Evolutionary conservation across 92 coral and sea anemone species (phyloP), one percentile per base, ranked within the genome.

Genomic region (Bergia sp.): DNA sequence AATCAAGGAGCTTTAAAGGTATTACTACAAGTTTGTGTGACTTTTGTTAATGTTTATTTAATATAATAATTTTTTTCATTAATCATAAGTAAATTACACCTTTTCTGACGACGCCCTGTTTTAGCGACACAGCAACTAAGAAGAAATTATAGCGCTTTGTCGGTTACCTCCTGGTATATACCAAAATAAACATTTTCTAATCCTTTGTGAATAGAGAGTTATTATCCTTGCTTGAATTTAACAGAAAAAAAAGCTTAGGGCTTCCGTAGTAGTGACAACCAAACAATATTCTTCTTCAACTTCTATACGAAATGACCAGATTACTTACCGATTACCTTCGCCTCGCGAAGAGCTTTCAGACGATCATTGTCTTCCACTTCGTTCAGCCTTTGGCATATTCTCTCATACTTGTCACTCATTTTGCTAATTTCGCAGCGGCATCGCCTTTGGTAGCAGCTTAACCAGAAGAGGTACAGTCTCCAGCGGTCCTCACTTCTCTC

Each of bases 251-350:
- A 4, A 53, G 16, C 2, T 11, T 8, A 53, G 11, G 11, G 58
- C 16, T 67, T 37, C 6, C 1, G 74, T 67, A 2, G 74, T 29
- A 0, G 1, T 7, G 57, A 9, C 13, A 9, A 8, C 11, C 15
- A 11, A 50, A 50, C 57, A 11, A 50, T 50, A 12, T 11, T 53
- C 58, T 7, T 47, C 15, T 47, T 18, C 3, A 3, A 43, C 3
- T n/a, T 21, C 1, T 23, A 36, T 9, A 4, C 2, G 64, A 2
- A n/a, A 50, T 45, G 80, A 21, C 76, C 73, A 9, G 90, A 79
- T 40, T 79, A 53, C 93, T 87, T 87, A 29, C 98, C 98, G 36
- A 96, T 93, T 57, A 96, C 96, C 4, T 91, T 89, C 18, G 98
- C 97, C 18, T 88, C 89, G 36, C 86, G 85, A 7, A 96, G 89